Percentiles rank a stretch among this genome's conserved stretches.
These are phyloP conservation scores for Leptopilina clavipes DNA, from an alignment of 1,140 invertebrate species.

Conservation along the genomic window DNA sequence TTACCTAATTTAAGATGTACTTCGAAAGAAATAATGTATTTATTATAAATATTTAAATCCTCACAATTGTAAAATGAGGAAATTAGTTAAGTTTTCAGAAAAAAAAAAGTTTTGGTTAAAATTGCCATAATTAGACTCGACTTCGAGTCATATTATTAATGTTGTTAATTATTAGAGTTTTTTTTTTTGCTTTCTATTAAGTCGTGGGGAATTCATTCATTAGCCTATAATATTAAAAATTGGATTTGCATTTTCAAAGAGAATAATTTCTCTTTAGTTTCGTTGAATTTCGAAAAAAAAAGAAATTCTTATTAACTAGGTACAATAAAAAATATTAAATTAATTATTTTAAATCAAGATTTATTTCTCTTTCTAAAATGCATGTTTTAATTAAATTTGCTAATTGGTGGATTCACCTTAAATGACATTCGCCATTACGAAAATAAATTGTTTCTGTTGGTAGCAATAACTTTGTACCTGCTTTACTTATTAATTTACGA, in stretches of 20 bases:
- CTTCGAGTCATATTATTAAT: background rate
- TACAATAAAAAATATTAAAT: no score
- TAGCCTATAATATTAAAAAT: no score
- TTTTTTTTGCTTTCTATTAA: background rate
- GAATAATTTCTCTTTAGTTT: no score
- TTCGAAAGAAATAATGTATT: no score
- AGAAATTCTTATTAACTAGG: no score
- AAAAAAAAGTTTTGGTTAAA: background rate
- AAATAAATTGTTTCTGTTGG: background rate
- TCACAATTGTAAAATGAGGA: background rate
- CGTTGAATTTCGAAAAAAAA: no score
- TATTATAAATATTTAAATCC: conserved; percentile 23
- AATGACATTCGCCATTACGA: conserved; percentile 10
- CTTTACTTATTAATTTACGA: conserved; percentile 19
- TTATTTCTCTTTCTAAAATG: no score
- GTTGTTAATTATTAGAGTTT: conserved; percentile 20
- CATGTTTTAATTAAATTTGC: no score
- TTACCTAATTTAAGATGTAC: background rate
- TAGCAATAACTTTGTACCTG: conserved; percentile 32
- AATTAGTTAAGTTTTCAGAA: background rate
- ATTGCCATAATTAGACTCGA: conserved; percentile 17
- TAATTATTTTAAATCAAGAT: no score
- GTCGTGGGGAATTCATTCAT: no score
- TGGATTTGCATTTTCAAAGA: no score
- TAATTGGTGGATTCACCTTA: background rate